phyloP scores from a whole-genome alignment of 2,113 vertebrate genomes.

The Rhynchomys soricoides region DNA sequence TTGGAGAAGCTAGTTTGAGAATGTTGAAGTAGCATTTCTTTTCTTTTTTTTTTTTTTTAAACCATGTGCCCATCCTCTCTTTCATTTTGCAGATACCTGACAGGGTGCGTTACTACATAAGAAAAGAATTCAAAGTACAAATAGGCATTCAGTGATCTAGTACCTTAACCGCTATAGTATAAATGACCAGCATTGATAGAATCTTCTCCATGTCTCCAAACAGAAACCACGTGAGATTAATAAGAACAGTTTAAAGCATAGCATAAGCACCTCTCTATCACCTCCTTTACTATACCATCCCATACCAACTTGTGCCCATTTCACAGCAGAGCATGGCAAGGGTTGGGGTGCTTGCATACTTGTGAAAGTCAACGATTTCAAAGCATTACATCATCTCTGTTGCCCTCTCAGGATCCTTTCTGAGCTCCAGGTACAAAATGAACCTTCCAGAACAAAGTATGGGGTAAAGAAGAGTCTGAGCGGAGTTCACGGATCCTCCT shows the following conservation, averaged over 20 bases:
- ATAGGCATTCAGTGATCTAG: background rate
- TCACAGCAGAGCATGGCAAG: background rate
- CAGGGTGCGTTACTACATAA: background rate
- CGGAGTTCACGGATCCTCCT: background rate
- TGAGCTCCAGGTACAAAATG: background rate
- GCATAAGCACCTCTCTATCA: background rate
- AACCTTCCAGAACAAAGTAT: slow-evolving; percentile 4
- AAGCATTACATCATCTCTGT: background rate
- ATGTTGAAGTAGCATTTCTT: background rate
- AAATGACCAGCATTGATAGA: background rate
- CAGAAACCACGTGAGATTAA: background rate
- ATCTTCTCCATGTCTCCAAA: background rate
- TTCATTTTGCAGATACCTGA: background rate
- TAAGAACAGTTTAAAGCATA: background rate
- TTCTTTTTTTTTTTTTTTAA: background rate
- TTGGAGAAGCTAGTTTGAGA: background rate
- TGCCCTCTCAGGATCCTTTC: background rate
- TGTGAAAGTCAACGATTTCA: slow-evolving; percentile 35
- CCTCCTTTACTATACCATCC: background rate
- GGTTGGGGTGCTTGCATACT: background rate
- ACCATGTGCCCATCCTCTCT: background rate
- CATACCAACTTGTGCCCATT: background rate
- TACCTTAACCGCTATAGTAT: background rate
- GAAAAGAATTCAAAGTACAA: background rate
- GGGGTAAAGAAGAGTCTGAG: background rate